Percentiles rank a stretch among this genome's conserved stretches.
Conservation (phyloP, 2,113 vertebrate species). For the Tachuris rubrigastra region DNA sequence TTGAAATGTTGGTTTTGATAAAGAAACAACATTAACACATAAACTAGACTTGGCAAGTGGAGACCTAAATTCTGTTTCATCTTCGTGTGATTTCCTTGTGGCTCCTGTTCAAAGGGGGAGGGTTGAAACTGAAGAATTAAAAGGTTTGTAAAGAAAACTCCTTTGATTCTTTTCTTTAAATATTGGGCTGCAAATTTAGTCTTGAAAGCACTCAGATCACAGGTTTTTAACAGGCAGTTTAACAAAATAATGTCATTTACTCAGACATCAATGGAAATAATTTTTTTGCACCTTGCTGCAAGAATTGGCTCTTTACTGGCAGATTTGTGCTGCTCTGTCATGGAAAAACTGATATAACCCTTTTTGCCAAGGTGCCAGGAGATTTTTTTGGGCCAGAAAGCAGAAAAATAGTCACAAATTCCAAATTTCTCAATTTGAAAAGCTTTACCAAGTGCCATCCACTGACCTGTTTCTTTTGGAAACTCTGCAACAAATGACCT, state of each 20-base stretch:
- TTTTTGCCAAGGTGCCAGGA: not conserved
- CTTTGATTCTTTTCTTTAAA: not conserved
- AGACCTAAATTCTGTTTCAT: not conserved
- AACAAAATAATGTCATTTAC: not conserved
- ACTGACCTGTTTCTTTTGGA: not conserved
- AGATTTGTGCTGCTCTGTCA: not conserved
- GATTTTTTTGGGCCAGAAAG: not conserved
- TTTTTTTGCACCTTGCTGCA: not conserved
- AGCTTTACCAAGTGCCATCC: not conserved
- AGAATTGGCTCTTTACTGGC: not conserved
- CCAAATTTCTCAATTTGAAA: not conserved
- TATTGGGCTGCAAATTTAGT: not conserved
- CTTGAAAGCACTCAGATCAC: not conserved
- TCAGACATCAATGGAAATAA: not conserved
- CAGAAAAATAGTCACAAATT: not conserved
- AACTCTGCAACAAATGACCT: fast-evolving
- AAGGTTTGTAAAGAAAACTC: not conserved
- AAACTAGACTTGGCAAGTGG: not conserved
- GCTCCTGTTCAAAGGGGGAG: not conserved
- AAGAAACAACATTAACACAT: not conserved
- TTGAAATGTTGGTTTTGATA: not conserved
- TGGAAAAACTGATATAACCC: not conserved
- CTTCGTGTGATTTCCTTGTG: not conserved
- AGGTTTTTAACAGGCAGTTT: not conserved
- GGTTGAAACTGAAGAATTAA: not conserved